These are phyloP conservation scores for Epinotia demarniana DNA, from an alignment of 2,888 invertebrate genomes.

Conservation along the genomic window DNA sequence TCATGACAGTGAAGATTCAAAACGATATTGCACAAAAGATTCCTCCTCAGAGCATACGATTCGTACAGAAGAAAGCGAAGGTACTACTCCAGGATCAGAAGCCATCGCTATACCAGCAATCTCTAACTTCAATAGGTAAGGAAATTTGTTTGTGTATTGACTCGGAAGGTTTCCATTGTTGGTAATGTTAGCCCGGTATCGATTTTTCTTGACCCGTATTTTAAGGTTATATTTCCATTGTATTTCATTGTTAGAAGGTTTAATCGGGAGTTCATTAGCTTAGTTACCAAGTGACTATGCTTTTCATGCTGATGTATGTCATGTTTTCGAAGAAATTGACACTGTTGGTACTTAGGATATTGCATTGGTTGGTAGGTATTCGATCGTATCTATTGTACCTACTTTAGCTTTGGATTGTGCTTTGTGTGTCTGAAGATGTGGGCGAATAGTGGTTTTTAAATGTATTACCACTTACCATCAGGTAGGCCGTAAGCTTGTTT, in stretches of 20 bases:
- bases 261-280: conserved; percentile 67
- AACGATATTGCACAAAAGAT: conserved; percentile 71
- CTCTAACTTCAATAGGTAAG: conserved; percentile 77
- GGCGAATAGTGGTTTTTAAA: neutral
- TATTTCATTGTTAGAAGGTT: conserved; percentile 68
- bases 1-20: conserved; percentile 81
- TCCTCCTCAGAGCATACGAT: conserved; percentile 76
- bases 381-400: conserved; percentile 34
- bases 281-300: conserved; percentile 64
- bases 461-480: too few species aligned
- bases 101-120: conserved; percentile 74
- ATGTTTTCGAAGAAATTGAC: conserved; percentile 68
- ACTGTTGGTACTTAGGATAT: conserved; percentile 49
- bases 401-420: conserved; percentile 19
- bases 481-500: too few species aligned
- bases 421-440: conserved; percentile 29
- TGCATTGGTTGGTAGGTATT: conserved; percentile 61
- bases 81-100: conserved; percentile 77
- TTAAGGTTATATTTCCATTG: conserved; percentile 78
- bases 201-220: conserved; percentile 77
- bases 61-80: conserved; percentile 76
- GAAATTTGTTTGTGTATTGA: conserved; percentile 57
- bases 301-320: conserved; percentile 66
- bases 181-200: conserved; percentile 71
- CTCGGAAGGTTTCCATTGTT: conserved; percentile 66